Base-by-base conservation (phyloP, 92 coral and sea anemone genomes). In the Zoanthus gigantus region DNA sequence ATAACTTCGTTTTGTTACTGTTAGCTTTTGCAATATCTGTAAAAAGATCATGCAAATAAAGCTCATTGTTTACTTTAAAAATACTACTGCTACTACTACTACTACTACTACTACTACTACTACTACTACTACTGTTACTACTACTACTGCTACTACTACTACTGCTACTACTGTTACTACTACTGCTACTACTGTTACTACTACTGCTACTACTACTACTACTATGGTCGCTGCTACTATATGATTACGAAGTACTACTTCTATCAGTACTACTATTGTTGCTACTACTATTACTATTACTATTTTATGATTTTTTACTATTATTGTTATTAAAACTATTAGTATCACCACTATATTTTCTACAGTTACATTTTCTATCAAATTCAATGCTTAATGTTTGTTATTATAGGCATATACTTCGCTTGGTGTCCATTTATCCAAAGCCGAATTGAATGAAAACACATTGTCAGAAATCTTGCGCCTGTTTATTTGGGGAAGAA, bases 401-500 rank as follows among this genome's bases (percentile, higher is more conserved):
- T 37, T 37, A 37, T 37, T 72, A n/a, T 82, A 96, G 98, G 92
- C 98, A 76, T 94, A 93, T 68, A 97, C 99, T 10, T 81, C 90
- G 15, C 95, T 97, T 85, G 98, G 98, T 18, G 95, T 96, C 31
- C 92, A 93, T 68, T 88, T 97, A 50, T 87, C 92, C 77, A 96
- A 97, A 85, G 98, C 96, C 50, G 99, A 97, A 61, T 86, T 97
- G 78, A 97, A 92, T 80, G 99, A 97, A 44, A 90, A 91, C 85
- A 92, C 94, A 60, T 71, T 94, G 71, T 97, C 99, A 16, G 99
- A 95, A 91, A 91, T 97, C 67, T 85, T 96, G 15, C 83, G 99
- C 77, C 85, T 96, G 75, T 95, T 95, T 71, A 91, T 96, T 75
- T 65, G 94, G 88, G 90, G 96, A 76, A 91, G 99, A 88, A 95